Percentiles rank a stretch among this genome's conserved stretches.
Conservation (phyloP, 2,888 invertebrate genomes). For the Brachypalpus laphriformis region DNA sequence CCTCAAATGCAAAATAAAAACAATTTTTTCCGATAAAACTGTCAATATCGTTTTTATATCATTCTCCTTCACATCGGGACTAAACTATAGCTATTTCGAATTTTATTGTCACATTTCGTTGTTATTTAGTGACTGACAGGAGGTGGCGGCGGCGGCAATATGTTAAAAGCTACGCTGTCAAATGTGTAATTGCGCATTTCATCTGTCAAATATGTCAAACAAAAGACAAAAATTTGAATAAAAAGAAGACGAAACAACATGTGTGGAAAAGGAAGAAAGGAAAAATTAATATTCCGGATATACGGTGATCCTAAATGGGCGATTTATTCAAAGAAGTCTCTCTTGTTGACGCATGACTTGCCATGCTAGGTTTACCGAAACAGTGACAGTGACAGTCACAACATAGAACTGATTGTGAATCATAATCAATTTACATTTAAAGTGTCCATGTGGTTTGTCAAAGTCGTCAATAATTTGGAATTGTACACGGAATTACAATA, state of each 20-base stretch:
- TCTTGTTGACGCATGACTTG: slow-evolving; percentile 53
- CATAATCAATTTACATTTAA: slow-evolving; percentile 69
- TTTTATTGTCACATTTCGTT: neutral
- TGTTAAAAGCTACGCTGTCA: slow-evolving; percentile 7
- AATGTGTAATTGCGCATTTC: slow-evolving; percentile 43
- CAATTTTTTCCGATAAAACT: slow-evolving; percentile 3
- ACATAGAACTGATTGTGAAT: slow-evolving; percentile 60
- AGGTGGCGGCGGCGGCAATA: neutral
- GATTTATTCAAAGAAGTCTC: slow-evolving; percentile 42
- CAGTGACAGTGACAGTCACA: slow-evolving; percentile 37
- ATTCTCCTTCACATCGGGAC: neutral
- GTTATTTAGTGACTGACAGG: neutral
- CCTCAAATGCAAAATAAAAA: neutral
- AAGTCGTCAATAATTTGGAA: slow-evolving; percentile 54
- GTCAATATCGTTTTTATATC: neutral
- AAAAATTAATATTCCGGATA: slow-evolving; percentile 71
- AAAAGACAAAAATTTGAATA: slow-evolving; percentile 25
- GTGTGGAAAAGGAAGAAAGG: slow-evolving; percentile 42
- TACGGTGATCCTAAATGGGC: slow-evolving; percentile 57
- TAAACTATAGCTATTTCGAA: neutral
- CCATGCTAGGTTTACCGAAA: slow-evolving; percentile 10
- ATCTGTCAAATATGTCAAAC: slow-evolving; percentile 41
- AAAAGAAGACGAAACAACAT: neutral
- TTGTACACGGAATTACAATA: slow-evolving; percentile 55
- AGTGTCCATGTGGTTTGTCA: slow-evolving; percentile 42